These are phyloP conservation scores for Thamnaconus septentrionalis DNA, from an alignment of 2,113 vertebrate genomes.

Conservation along the genomic window DNA sequence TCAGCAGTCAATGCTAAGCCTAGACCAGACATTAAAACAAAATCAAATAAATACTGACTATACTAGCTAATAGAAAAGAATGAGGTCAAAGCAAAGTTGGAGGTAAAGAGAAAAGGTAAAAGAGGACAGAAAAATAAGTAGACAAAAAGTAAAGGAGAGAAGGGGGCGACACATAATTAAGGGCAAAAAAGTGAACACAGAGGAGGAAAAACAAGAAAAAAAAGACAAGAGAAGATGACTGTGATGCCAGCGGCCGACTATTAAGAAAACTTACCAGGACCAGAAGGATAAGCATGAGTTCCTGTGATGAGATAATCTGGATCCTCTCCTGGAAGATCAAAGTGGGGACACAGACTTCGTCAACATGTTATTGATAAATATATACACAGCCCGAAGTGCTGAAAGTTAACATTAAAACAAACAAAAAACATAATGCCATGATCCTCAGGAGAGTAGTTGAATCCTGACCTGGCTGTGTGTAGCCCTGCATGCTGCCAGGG, in stretches of 20 bases:
- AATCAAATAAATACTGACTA: too few relatives aligned
- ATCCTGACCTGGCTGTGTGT: slow-evolving; percentile 80
- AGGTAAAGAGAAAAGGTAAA: background rate
- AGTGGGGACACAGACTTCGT: background rate
- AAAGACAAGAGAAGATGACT: too few relatives aligned
- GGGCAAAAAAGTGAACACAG: too few relatives aligned
- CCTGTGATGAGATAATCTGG: slow-evolving; percentile 94
- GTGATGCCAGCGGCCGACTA: background rate
- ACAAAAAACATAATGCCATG: background rate
- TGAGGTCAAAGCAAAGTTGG: background rate
- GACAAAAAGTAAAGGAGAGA: too few relatives aligned
- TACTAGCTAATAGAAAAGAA: background rate
- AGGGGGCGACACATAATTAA: too few relatives aligned
- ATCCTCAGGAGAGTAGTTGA: background rate
- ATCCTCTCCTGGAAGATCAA: slow-evolving; percentile 78
- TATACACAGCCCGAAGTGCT: background rate
- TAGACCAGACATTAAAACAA: slow-evolving; percentile 38
- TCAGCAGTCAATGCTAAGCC: slow-evolving; percentile 93
- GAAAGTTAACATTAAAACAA: too few relatives aligned
- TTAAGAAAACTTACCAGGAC: slow-evolving; percentile 79
- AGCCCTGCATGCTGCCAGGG: slow-evolving; percentile 76
- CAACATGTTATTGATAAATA: background rate
- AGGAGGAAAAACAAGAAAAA: too few relatives aligned
- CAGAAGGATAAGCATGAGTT: slow-evolving; percentile 95
- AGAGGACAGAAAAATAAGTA: too few relatives aligned